phyloP scores from a whole-genome alignment of 2,113 vertebrate species.

The Chaenogobius annularis region DNA sequence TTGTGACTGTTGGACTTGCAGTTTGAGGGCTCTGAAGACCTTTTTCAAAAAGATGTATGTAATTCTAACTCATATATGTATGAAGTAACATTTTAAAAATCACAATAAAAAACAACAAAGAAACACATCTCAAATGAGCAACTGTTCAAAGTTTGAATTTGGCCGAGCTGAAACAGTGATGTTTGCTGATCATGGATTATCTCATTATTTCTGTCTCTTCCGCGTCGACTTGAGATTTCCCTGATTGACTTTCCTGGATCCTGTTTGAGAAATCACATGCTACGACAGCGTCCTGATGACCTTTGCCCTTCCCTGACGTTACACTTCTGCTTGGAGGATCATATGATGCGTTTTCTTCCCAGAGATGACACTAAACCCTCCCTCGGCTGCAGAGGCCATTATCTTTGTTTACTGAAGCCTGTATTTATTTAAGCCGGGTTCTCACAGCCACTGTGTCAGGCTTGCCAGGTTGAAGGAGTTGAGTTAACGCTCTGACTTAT shows the following conservation, averaged over 20 bases:
- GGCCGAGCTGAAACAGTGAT: no score
- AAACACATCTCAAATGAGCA: no score
- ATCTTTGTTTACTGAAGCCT: background rate
- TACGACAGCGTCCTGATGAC: background rate
- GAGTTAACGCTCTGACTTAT: no score
- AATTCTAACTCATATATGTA: no score
- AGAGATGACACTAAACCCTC: conserved; percentile 13
- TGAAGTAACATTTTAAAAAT: no score
- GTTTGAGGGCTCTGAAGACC: no score
- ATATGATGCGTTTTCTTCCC: conserved; percentile 5
- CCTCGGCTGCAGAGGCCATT: background rate
- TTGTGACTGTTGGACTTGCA: no score
- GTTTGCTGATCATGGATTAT: no score
- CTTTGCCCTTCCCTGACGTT: background rate
- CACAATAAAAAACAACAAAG: no score
- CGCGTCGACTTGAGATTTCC: background rate
- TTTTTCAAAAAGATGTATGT: no score
- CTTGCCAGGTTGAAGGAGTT: conserved; percentile 16
- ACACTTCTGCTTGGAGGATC: conserved; percentile 7
- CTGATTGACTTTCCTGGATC: background rate
- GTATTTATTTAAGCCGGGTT: background rate
- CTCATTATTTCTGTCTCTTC: background rate
- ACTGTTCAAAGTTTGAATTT: no score
- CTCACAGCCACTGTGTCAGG: no score
- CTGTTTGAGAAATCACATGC: background rate